These are phyloP conservation scores for Stenurella melanura DNA, from an alignment of 2,888 invertebrate species.

Conservation along the genomic window DNA sequence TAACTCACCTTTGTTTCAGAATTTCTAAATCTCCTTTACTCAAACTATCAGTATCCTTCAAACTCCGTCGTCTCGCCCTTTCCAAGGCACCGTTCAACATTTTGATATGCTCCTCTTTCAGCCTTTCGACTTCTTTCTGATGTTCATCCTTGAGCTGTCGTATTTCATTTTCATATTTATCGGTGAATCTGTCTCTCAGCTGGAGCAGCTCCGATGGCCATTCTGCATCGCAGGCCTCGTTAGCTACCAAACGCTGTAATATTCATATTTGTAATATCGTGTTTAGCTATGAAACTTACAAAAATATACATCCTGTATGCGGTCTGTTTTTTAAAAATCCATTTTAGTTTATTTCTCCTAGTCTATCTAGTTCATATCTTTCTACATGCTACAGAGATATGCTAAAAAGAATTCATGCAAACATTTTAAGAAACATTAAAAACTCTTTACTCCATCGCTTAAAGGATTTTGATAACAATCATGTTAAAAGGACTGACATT, in stretches of 20 bases:
- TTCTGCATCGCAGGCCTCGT: slow-evolving; percentile 82
- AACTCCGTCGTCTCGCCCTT: slow-evolving; percentile 66
- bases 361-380: no score
- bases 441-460: no score
- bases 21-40: slow-evolving; percentile 77
- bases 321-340: neutral
- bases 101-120: slow-evolving; percentile 68
- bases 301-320: neutral
- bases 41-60: slow-evolving; percentile 71
- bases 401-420: no score
- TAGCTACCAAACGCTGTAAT: slow-evolving; percentile 80
- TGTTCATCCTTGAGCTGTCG: slow-evolving; percentile 76
- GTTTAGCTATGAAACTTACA: neutral
- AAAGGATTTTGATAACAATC: no score
- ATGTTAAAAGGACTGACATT: no score
- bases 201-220: slow-evolving; percentile 86
- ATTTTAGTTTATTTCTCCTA: no score
- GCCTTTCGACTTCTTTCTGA: slow-evolving; percentile 78
- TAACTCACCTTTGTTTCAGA: slow-evolving; percentile 78
- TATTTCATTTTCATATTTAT: slow-evolving; percentile 79
- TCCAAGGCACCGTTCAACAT: slow-evolving; percentile 67
- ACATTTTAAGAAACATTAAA: no score
- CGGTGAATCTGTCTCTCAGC: slow-evolving; percentile 83
- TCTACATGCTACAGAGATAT: no score
- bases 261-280: neutral